Evolutionary conservation across 2,888 invertebrate genomes (phyloP).

Genomic region (Andrena bucephala): DNA sequence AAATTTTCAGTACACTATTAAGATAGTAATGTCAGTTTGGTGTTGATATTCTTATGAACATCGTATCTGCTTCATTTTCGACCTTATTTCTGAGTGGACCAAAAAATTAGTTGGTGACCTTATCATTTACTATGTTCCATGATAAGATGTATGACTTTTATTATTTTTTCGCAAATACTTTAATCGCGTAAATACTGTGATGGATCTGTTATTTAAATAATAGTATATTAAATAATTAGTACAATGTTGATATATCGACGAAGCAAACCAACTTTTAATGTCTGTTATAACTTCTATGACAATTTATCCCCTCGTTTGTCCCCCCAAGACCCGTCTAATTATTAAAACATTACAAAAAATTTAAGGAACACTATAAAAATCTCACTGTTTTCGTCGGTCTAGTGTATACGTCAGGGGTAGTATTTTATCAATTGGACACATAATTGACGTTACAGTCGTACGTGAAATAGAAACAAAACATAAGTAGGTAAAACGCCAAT

Average conservation of each 20-base stretch:
- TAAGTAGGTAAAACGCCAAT: conserved; percentile 18
- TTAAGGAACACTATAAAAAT: neutral
- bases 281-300: neutral
- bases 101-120: neutral
- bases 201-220: neutral
- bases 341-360: neutral
- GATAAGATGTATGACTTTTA: neutral
- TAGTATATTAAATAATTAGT: neutral
- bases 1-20: conserved; percentile 19
- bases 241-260: neutral
- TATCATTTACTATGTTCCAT: neutral
- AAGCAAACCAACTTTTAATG: conserved; percentile 1
- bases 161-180: neutral
- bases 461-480: conserved; percentile 19
- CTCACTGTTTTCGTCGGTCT: neutral
- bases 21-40: conserved; percentile 8
- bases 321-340: neutral
- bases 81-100: neutral
- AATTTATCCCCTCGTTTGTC: neutral
- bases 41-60: conserved; percentile 18
- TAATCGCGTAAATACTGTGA: neutral
- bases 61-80: neutral
- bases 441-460: conserved; percentile 24
- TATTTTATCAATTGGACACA: conserved; percentile 35
- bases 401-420: conserved; percentile 13